Base-by-base conservation (phyloP, 2,113 vertebrate genomes). In the Cyprinodon tularosa region DNA sequence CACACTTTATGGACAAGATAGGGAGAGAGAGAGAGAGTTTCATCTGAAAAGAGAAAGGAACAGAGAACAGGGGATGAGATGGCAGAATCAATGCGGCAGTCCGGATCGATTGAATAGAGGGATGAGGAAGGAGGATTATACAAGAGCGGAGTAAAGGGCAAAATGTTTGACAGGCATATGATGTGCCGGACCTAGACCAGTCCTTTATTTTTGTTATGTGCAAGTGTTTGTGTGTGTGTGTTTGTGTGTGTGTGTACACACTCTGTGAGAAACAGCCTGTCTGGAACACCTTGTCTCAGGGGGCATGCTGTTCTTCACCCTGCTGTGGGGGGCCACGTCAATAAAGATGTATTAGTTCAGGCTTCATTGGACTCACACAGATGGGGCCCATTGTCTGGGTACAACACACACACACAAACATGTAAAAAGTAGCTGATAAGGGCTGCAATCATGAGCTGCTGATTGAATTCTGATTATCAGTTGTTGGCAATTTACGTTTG, bases 281-380 rank as follows among this genome's bases (percentile, higher is more conserved):
- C 67, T 84, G 76, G 47, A 2, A 39, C 70, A 12, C 42, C 17
- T 64, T 15, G 50, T 84, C 84, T 82, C 85, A 66, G 74, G 76
- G 81, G 84, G 83, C 63, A 22, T 37, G 62, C 81, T 71, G 60
- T 71, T 69, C 61, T 72, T 38, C 70, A 62, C 70, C 64, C 42
- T 77, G 75, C 72, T 29, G 40, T 77, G 63, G 65, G 84, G 79
- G 68, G 62, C 1, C 42, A 69, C 79, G 81, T 88, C 77, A 84
- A 72, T 71, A 72, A 70, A 86, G 68, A 85, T 89, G 76, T 86
- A 88, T 87, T 88, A 84, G 68, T 76, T 87, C 72, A 89, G 62
- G 87, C 90, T 84, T 84, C 80, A 83, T 64, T 84, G 70, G 80
- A 76, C 83, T 81, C 76, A 80, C 83, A 84, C 87, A 91, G 83